Percentiles rank a stretch among this genome's conserved stretches.
Conservation (phyloP, 2,797 vertebrate species). For the Macropus fuliginosus region DNA sequence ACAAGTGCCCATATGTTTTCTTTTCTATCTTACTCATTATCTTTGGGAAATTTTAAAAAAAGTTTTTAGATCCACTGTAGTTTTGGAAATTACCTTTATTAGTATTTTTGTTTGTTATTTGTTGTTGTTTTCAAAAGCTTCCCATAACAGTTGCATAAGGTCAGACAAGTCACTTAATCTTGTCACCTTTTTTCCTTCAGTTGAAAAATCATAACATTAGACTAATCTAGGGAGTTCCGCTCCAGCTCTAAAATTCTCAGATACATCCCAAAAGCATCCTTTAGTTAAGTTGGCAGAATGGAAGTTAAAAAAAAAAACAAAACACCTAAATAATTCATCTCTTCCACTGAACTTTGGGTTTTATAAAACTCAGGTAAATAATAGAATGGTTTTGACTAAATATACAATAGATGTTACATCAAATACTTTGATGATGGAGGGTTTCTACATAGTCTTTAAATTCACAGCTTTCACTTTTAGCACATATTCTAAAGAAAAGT, state of each 20-base stretch:
- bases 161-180: not conserved
- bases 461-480: not conserved
- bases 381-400: not conserved
- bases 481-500: not conserved
- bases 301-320: constrained; percentile 15
- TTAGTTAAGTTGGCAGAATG: constrained; percentile 49
- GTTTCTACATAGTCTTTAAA: not conserved
- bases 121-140: not conserved
- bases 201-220: not conserved
- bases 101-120: not conserved
- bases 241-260: not conserved
- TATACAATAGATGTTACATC: constrained; percentile 14
- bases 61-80: constrained; percentile 18
- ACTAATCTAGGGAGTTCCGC: not conserved
- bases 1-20: not conserved
- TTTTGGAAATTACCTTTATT: not conserved
- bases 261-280: not conserved
- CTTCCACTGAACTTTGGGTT: constrained; percentile 32
- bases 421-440: constrained; percentile 9
- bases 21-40: not conserved
- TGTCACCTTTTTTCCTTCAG: not conserved
- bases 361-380: constrained; percentile 37
- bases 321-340: constrained; percentile 5
- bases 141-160: not conserved
- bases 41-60: not conserved